A percentile compares a stretch with the other conserved stretches of the same genome.
Evolutionary conservation across 2,113 vertebrate species (phyloP).

Genomic region (Salvelinus fontinalis): DNA sequence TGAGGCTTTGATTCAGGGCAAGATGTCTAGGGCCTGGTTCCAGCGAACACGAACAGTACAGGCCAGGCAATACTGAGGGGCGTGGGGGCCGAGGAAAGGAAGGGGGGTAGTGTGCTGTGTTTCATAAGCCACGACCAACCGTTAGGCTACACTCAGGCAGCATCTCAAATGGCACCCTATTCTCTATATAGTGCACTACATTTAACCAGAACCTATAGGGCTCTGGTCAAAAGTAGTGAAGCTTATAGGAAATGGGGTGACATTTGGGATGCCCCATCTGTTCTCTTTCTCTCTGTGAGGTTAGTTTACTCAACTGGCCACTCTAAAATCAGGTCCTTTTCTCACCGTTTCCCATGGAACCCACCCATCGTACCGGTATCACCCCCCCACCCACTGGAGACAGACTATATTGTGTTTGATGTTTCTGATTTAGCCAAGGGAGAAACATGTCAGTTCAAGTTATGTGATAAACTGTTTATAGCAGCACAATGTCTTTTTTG

Average conservation of each 20-base stretch:
- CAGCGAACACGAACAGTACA: conserved; percentile 53
- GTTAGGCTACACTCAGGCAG: no score
- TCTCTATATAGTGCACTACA: no score
- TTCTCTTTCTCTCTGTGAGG: conserved; percentile 35
- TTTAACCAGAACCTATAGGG: no score
- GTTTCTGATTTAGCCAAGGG: neutral
- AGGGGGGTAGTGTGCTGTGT: conserved; percentile 37
- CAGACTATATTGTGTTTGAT: conserved; percentile 10
- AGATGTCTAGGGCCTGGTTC: conserved; percentile 75
- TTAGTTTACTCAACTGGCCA: conserved; percentile 19
- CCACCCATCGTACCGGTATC: conserved; percentile 10
- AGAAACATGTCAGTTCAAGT: no score
- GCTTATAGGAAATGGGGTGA: neutral
- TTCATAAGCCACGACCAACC: conserved; percentile 32
- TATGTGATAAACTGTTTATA: no score
- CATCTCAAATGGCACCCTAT: no score
- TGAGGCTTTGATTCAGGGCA: conserved; percentile 74
- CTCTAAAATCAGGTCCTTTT: conserved; percentile 64
- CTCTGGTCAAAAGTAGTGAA: neutral
- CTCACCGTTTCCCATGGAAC: conserved; percentile 43
- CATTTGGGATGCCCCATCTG: neutral
- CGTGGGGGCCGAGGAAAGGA: conserved; percentile 39
- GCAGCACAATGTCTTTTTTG: no score
- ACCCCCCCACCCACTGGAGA: conserved; percentile 25
- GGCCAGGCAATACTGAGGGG: conserved; percentile 62